phyloP scores from a whole-genome alignment of 2,888 invertebrate species.

The Melanotus villosus region DNA sequence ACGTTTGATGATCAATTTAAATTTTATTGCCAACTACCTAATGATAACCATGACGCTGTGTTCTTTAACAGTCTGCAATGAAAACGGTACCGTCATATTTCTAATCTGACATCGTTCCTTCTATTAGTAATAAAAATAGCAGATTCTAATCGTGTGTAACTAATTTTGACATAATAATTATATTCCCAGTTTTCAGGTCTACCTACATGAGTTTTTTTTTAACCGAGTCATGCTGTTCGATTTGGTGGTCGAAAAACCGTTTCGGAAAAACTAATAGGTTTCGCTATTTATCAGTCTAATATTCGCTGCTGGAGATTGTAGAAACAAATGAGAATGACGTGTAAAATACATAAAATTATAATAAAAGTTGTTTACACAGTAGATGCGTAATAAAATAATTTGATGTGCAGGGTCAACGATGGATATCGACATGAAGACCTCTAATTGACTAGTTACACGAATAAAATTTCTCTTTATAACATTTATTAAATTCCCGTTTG shows the following conservation, averaged over 20 bases:
- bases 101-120: no score
- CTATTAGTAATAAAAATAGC: no score
- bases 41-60: no score
- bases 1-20: no score
- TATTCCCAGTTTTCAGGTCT: background rate
- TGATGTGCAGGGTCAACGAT: background rate
- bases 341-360: constrained; percentile 10
- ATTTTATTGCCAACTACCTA: no score
- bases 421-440: background rate
- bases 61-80: no score
- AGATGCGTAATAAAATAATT: background rate
- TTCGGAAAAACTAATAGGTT: constrained; percentile 12
- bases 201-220: background rate
- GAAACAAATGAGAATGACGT: constrained; percentile 8
- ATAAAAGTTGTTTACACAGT: background rate
- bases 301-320: background rate
- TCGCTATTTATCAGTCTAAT: constrained; percentile 11
- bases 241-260: constrained; percentile 1
- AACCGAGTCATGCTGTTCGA: constrained; percentile 17
- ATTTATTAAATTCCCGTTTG: no score
- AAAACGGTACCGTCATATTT: no score
- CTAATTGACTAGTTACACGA: background rate
- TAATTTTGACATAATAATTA: constrained; percentile 27
- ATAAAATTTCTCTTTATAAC: no score
- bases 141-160: constrained; percentile 9